A percentile compares a stretch with the other conserved stretches of the same genome.
Conservation (phyloP, 2,888 invertebrate genomes). For the Atrina japonica region DNA sequence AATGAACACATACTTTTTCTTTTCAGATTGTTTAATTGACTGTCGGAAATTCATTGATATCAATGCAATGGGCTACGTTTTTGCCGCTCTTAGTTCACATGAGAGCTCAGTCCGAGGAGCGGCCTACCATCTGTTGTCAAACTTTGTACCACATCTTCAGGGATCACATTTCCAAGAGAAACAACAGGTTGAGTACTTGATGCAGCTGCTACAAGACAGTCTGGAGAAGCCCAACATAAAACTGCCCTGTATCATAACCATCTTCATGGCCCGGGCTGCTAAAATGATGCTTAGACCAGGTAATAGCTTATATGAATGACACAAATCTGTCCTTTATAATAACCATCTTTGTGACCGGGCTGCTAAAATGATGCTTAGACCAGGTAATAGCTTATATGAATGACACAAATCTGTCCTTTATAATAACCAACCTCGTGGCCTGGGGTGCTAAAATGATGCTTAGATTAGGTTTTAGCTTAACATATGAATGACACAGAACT, state of each 20-base stretch:
- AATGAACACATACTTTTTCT: too few relatives aligned
- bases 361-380: conserved; percentile 87
- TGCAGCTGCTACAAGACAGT: conserved; percentile 86
- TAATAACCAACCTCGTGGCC: conserved; percentile 88
- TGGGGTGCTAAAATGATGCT: conserved; percentile 87
- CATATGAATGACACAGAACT: conserved; percentile 82
- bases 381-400: conserved; percentile 82
- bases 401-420: conserved; percentile 83
- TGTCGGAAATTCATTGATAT: conserved; percentile 87
- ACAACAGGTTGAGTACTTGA: conserved; percentile 86
- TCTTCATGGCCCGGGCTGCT: conserved; percentile 87
- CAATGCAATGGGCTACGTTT: conserved; percentile 87
- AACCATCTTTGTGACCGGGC: conserved; percentile 88
- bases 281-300: conserved; percentile 87
- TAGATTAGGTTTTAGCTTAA: conserved; percentile 83
- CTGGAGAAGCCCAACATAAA: conserved; percentile 82
- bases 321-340: conserved; percentile 84
- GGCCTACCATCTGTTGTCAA: conserved; percentile 88
- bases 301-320: conserved; percentile 70
- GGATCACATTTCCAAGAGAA: conserved; percentile 83
- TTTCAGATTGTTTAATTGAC: conserved; percentile 86
- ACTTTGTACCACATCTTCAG: conserved; percentile 89
- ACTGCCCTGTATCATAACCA: conserved; percentile 85
- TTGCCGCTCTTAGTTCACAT: conserved; percentile 87
- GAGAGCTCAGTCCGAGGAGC: conserved; percentile 86